Base-by-base conservation (phyloP, 1,140 invertebrate genomes). In the Xylocopa sonorina region DNA sequence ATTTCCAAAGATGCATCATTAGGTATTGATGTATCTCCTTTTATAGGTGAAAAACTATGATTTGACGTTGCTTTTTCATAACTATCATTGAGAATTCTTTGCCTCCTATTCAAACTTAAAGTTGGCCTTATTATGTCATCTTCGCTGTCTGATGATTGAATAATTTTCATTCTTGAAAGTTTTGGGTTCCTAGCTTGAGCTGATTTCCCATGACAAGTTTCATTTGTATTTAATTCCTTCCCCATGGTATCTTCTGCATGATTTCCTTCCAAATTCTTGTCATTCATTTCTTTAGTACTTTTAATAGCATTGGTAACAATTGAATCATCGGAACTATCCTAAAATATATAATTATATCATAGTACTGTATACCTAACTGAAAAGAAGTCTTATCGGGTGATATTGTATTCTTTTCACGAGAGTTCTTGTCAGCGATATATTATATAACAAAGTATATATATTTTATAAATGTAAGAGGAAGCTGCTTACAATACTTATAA, bases 311-410 rank as follows among this genome's bases (percentile, higher is more conserved):
- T 60, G 14, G 16, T 5, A 0, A 16, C 29, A 0, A 58, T 18
- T 66, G 63, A 84, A 50, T 77, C 80, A 12, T 84, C 58, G 21
- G 78, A 84, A 43, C 76, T 84, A 71, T 81, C 58, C 83, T 85
- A 34, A 48, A 74, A 27, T 55, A 16, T 41, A 53, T 48, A 32
- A 66, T 38, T 43, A 68, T n/a, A 41, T 58, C 58, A 41, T 10
- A 29, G 9, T 24, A 14, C 41, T 34, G 9, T 3, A 0, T 41
- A 24, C n/a, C n/a, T n/a, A n/a, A n/a, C n/a, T n/a, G n/a, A n/a
- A n/a, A n/a, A n/a, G n/a, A n/a, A n/a, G n/a, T n/a, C n/a, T 81
- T 38, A 38, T 38, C 3, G 9, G 9, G 38, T 38, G 38, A 38
- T 9, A 38, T 38, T 4, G 38, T n/a, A n/a, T n/a, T n/a, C n/a